phyloP scores from a whole-genome alignment of 1,140 invertebrate species.

The Geopemphigus sp. region DNA sequence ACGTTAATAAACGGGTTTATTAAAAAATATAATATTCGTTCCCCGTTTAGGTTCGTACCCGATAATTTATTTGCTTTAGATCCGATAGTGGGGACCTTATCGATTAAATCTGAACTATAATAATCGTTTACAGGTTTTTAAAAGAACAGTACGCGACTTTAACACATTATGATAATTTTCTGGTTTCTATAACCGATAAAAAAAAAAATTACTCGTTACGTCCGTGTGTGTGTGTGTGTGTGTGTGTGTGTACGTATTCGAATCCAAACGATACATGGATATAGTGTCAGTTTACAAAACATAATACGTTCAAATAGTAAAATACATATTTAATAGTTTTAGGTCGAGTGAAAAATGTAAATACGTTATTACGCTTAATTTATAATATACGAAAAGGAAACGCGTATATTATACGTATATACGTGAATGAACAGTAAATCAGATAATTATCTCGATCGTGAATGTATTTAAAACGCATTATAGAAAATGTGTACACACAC shows the following conservation, averaged over 20 bases:
- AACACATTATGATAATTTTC: slow-evolving; percentile 26
- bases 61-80: slow-evolving; percentile 14
- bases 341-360: neutral
- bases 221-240: too few species aligned
- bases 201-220: neutral
- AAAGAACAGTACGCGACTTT: neutral
- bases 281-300: neutral
- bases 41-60: neutral
- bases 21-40: slow-evolving; percentile 2
- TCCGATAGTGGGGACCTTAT: neutral
- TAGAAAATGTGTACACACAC: too few species aligned
- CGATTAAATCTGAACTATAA: slow-evolving; percentile 27
- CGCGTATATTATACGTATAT: too few species aligned
- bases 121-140: slow-evolving; percentile 17
- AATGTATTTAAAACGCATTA: too few species aligned
- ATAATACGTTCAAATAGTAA: neutral
- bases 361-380: neutral
- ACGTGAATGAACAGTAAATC: too few species aligned
- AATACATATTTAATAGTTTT: neutral
- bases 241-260: too few species aligned
- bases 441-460: too few species aligned
- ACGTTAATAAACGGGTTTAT: slow-evolving; percentile 9
- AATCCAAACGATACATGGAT: neutral
- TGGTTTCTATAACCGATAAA: neutral
- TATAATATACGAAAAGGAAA: too few species aligned